A percentile compares a stretch with the other conserved stretches of the same genome.
These are phyloP conservation scores for Spilarctia lutea DNA, from an alignment of 2,888 invertebrate species.

Conservation along the genomic window DNA sequence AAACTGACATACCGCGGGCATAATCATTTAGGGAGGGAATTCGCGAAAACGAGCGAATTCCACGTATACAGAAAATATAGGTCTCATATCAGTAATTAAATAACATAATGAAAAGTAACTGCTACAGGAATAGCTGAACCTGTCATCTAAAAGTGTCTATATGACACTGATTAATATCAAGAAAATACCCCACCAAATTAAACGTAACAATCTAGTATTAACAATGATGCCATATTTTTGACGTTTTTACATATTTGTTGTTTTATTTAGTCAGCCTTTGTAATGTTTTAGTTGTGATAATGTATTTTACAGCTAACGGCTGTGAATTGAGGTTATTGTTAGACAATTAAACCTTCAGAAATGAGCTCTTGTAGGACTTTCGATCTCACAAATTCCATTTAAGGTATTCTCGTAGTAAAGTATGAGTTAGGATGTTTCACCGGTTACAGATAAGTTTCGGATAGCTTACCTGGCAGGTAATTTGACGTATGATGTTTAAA, in stretches of 20 bases:
- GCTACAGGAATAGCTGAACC: neutral
- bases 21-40: neutral
- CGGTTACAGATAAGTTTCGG: no score
- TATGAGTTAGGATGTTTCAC: no score
- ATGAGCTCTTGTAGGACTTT: neutral
- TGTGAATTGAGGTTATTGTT: neutral
- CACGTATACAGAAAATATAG: neutral
- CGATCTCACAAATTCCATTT: neutral
- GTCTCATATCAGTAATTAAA: neutral
- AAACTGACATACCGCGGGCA: no score
- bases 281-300: neutral
- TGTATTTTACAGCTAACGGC: neutral
- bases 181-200: neutral
- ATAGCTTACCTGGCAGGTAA: no score
- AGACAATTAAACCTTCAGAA: neutral
- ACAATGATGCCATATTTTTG: constrained; percentile 20
- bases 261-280: constrained; percentile 15
- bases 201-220: constrained; percentile 8
- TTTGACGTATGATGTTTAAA: no score
- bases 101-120: neutral
- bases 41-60: neutral
- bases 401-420: neutral
- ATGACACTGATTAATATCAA: neutral
- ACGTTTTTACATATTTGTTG: constrained; percentile 9
- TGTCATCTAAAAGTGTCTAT: neutral